Evolutionary conservation across 2,888 invertebrate species (phyloP).

Genomic region (Synergus gifuensis): DNA sequence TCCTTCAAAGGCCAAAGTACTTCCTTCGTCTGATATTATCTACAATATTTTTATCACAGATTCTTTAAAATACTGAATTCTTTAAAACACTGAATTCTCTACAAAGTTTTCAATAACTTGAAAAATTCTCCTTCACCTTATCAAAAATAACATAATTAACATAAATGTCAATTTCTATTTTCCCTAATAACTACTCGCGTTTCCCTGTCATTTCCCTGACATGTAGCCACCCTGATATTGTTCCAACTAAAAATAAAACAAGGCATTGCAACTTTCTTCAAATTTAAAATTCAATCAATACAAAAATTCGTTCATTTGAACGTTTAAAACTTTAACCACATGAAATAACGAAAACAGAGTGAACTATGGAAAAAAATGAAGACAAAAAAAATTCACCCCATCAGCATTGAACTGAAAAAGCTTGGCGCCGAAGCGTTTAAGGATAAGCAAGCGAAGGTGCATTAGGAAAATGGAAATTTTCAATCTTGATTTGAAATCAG

Average conservation of each 20-base stretch:
- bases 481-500: conserved; percentile 20
- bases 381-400: background rate
- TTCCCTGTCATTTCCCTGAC: no score
- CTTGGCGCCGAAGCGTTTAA: background rate
- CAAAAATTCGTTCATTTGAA: no score
- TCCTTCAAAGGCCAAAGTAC: conserved; percentile 31
- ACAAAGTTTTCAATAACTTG: background rate
- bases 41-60: background rate
- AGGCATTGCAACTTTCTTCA: no score
- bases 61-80: background rate
- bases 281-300: no score
- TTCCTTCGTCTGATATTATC: conserved; percentile 25
- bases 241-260: no score
- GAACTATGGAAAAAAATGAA: no score
- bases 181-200: no score
- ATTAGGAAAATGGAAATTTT: conserved; percentile 30
- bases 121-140: background rate
- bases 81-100: background rate
- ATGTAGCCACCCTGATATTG: no score
- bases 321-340: no score
- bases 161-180: background rate
- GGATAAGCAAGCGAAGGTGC: background rate
- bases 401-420: conserved; percentile 8
- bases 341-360: no score
- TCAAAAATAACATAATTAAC: no score